A percentile compares a stretch with the other conserved stretches of the same genome.
Evolutionary conservation across 2,888 invertebrate species (phyloP).

Genomic region (Noctua pronuba): DNA sequence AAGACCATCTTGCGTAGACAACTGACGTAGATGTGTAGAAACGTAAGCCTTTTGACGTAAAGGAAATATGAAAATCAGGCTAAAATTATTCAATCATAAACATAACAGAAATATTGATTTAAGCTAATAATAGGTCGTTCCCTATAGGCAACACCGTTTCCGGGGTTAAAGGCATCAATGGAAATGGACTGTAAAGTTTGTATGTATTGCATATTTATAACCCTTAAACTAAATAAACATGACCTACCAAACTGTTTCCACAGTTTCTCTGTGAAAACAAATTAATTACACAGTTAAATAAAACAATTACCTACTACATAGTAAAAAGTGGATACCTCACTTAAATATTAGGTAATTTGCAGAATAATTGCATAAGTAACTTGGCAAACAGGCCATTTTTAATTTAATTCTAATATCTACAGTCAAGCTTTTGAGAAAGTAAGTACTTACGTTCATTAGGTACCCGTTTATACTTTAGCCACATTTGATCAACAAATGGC

Average conservation of each 20-base stretch:
- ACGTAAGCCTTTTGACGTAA: background rate
- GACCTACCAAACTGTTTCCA: background rate
- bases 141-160: background rate
- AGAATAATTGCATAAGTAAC: background rate
- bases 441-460: no score
- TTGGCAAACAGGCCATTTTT: conserved; percentile 5
- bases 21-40: background rate
- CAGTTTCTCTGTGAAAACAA: background rate
- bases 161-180: background rate
- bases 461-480: background rate
- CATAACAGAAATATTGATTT: background rate
- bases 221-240: background rate
- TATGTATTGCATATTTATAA: background rate
- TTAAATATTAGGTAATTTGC: background rate
- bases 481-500: background rate
- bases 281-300: background rate
- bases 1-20: background rate
- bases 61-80: background rate
- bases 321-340: background rate
- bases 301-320: conserved; percentile 6
- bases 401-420: background rate
- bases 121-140: background rate
- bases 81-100: conserved; percentile 26
- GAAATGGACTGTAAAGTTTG: background rate
- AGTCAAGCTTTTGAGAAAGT: background rate